These are phyloP conservation scores for Trachythela sp. DNA, from an alignment of 64 coral and sea anemone species.

Conservation along the genomic window DNA sequence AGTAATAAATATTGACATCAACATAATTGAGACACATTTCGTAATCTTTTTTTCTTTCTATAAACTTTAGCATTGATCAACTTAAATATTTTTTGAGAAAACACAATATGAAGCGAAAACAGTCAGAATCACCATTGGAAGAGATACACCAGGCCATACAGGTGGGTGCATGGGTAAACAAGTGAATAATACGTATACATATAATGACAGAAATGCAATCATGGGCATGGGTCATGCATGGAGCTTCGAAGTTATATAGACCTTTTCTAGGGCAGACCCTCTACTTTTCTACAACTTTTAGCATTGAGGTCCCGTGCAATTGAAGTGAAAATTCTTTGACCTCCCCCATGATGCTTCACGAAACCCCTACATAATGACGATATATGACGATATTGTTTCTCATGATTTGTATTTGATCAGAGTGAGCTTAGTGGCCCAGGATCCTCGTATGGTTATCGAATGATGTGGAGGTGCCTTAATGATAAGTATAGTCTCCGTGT, in stretches of 20 bases:
- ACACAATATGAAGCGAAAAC: background rate
- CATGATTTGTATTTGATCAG: background rate
- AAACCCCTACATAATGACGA: no score
- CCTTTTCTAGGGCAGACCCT: no score
- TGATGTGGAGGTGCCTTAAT: conserved; percentile 8
- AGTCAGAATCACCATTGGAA: background rate
- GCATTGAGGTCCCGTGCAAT: no score
- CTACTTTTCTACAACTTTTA: no score
- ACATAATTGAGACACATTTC: background rate
- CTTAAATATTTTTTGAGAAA: background rate
- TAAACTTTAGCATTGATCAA: conserved; percentile 11
- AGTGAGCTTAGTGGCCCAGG: background rate
- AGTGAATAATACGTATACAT: background rate
- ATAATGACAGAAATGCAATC: no score
- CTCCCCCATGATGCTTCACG: no score
- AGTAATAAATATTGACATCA: background rate
- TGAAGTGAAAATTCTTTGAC: no score
- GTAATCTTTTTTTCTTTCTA: background rate
- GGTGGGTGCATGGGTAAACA: background rate
- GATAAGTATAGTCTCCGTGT: background rate
- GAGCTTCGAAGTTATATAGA: no score
- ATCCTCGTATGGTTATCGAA: background rate
- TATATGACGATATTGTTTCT: no score
- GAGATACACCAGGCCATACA: background rate
- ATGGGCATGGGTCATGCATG: no score